Conservation (phyloP, 2,888 invertebrate species). For the Serripes groenlandicus region DNA sequence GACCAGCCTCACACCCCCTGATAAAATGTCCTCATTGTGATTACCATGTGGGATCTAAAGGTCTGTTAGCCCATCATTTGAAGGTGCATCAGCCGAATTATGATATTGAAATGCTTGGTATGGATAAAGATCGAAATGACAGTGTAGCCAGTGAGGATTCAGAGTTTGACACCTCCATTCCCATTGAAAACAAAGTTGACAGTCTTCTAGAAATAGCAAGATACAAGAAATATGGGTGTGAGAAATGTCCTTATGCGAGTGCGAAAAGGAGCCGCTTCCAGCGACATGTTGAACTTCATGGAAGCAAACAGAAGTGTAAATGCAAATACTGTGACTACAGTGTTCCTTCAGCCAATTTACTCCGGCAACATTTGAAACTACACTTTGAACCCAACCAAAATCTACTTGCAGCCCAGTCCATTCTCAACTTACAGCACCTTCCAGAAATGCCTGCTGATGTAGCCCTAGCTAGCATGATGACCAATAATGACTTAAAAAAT, state of each 20-base stretch:
- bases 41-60: conserved; percentile 92
- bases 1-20: conserved; percentile 80
- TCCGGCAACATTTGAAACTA: conserved; percentile 93
- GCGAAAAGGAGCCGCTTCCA: conserved; percentile 94
- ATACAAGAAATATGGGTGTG: conserved; percentile 89
- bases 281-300: conserved; percentile 93
- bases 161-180: conserved; percentile 62
- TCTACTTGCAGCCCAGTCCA: conserved; percentile 83
- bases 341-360: conserved; percentile 94
- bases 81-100: conserved; percentile 89
- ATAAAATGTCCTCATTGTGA: conserved; percentile 92
- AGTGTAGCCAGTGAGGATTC: conserved; percentile 68
- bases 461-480: conserved; percentile 85
- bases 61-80: conserved; percentile 89
- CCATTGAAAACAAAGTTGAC: conserved; percentile 87
- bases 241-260: conserved; percentile 94
- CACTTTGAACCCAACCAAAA: conserved; percentile 88
- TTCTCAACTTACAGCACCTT: conserved; percentile 82
- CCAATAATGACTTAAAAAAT: conserved; percentile 76
- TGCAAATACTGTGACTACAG: conserved; percentile 95
- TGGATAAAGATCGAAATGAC: conserved; percentile 66
- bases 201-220: conserved; percentile 90
- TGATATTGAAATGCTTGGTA: conserved; percentile 79
- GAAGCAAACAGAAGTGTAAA: conserved; percentile 93
- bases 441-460: conserved; percentile 88